Conservation (phyloP, 1,140 invertebrate genomes). For the Drosophila bocki region DNA sequence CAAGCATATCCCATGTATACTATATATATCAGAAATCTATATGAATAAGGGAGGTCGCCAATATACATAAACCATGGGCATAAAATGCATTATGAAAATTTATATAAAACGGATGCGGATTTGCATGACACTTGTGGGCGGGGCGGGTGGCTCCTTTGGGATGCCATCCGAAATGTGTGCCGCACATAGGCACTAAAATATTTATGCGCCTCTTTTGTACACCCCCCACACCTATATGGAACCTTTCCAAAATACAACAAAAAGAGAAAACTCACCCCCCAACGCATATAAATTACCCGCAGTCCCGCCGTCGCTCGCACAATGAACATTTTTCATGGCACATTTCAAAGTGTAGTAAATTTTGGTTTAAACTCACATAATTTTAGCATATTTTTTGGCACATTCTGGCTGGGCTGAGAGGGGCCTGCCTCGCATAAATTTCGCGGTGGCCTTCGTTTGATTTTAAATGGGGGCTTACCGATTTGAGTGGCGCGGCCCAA, state of each 20-base stretch:
- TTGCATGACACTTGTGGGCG: constrained; percentile 56
- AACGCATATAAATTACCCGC: constrained; percentile 65
- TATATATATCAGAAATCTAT: constrained; percentile 29
- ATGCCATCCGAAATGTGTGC: constrained; percentile 41
- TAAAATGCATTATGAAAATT: constrained; percentile 74
- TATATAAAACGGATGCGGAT: constrained; percentile 57
- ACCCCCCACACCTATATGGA: constrained; percentile 32
- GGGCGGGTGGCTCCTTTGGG: constrained; percentile 2
- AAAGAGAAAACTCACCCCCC: not conserved
- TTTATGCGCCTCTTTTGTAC: constrained; percentile 62
- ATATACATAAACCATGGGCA: constrained; percentile 59
- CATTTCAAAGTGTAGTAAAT: constrained; percentile 80
- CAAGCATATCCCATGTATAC: not conserved
- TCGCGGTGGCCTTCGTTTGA: constrained; percentile 30
- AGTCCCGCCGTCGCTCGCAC: constrained; percentile 37
- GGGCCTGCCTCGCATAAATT: constrained; percentile 44
- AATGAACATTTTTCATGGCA: constrained; percentile 79
- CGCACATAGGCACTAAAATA: constrained; percentile 73
- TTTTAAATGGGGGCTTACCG: constrained; percentile 47
- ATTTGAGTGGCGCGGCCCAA: constrained; percentile 4
- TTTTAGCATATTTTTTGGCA: constrained; percentile 53
- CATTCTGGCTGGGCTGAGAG: not conserved
- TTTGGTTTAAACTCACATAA: constrained; percentile 77
- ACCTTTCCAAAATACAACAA: constrained; percentile 3
- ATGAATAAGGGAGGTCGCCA: constrained; percentile 25